phyloP scores from a whole-genome alignment of 2,113 vertebrate genomes.

The Phyllostomus hastatus region DNA sequence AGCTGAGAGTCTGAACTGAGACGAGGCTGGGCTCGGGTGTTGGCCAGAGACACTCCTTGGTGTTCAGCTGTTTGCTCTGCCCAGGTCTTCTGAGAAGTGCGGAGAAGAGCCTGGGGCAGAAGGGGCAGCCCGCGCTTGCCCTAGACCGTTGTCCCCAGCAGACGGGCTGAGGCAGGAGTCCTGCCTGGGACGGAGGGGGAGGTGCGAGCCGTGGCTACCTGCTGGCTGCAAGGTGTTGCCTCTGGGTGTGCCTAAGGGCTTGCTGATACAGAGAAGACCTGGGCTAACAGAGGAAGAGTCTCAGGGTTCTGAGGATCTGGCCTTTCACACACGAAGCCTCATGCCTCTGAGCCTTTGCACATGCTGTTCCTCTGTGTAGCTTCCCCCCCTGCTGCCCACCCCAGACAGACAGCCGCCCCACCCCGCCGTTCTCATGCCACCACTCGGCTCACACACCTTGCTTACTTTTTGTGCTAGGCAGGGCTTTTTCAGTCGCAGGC shows the following conservation, averaged over 20 bases:
- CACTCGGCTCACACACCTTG: not conserved
- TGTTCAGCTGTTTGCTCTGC: no score
- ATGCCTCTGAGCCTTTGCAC: not conserved
- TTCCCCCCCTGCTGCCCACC: not conserved
- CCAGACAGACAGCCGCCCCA: no score
- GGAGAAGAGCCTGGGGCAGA: not conserved
- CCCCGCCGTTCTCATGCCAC: not conserved
- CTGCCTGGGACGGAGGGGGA: rapidly evolving
- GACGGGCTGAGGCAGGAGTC: no score
- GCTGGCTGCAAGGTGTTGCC: rapidly evolving
- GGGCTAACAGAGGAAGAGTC: not conserved
- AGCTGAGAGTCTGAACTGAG: rapidly evolving
- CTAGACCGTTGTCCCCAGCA: rapidly evolving
- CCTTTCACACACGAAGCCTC: rapidly evolving
- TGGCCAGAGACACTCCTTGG: not conserved
- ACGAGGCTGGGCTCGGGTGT: not conserved
- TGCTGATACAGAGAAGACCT: not conserved
- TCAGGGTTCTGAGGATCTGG: not conserved
- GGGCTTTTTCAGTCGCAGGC: not conserved
- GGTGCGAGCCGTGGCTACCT: rapidly evolving
- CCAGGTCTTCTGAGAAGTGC: not conserved
- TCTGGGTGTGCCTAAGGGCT: not conserved
- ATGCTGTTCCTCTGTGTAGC: not conserved
- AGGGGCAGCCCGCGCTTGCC: rapidly evolving
- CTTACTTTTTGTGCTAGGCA: not conserved